Base-by-base conservation (phyloP, 1,140 invertebrate species). In the Drosophila orosa region DNA sequence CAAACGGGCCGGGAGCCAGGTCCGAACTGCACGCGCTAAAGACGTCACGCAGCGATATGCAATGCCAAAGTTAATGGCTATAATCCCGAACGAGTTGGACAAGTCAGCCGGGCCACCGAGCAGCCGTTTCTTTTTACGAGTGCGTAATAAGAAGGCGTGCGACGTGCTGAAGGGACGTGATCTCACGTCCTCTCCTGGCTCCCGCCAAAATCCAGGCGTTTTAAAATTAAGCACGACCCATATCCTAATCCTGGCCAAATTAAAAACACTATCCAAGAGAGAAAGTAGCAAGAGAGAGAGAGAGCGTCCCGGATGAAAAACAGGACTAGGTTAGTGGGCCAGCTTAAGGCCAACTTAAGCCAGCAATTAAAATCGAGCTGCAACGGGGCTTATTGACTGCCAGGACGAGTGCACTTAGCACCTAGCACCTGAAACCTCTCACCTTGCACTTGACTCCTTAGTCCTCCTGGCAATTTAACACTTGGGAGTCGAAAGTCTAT, bases 91-190 rank as follows among this genome's bases (percentile, higher is more conserved):
- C 73, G 61, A 75, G 65, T 61, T 63, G 58, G 74, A 65, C 79
- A 68, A 80, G 63, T 58, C 54, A 60, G 52, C 22, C 47, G 25
- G 45, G 45, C 54, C 50, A 45, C 25, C 54, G 50, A 44, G 45
- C 82, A 73, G 84, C 74, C 81, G 84, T 90, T 89, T 78, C 60
- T 62, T 89, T 89, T 89, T 89, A 89, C 85, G 84, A 90, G 84
- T 83, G 84, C 84, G 77, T 89, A 84, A 89, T 89, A 89, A 89
- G 84, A 78, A 75, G 78, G 65, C 67, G 63, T 50, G 63, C 73
- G 74, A 87, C 80, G 84, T 87, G 84, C 76, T 61, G 39, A 62
- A 78, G 55, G 84, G 57, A 89, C 84, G 84, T 89, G 84, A 83
- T 78, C 62, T 56, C 56, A 47, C 76, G 40, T 33, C 57, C 29